These are phyloP conservation scores for Allobates femoralis DNA, from an alignment of 2,797 vertebrate genomes.

Conservation along the genomic window DNA sequence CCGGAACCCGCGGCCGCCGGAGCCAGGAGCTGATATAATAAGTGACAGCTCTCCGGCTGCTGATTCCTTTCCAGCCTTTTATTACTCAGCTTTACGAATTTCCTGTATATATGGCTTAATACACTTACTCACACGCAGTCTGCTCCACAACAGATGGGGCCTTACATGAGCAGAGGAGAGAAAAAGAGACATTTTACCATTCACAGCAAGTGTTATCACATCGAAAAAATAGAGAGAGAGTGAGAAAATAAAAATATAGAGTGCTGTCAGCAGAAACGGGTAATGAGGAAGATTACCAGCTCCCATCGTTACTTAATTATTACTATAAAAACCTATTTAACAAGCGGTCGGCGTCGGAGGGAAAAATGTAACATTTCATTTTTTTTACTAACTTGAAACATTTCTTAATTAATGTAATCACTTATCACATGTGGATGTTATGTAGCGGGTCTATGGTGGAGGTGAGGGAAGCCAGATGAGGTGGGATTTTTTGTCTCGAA, in stretches of 20 bases:
- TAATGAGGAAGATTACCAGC: neutral
- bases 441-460: neutral
- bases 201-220: conserved; percentile 1
- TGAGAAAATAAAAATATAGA: neutral
- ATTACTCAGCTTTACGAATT: neutral
- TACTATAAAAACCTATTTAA: neutral
- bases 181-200: neutral
- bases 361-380: neutral
- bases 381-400: neutral
- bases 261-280: neutral
- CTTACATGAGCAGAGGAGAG: conserved; percentile 16
- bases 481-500: no score
- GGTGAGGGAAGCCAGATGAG: neutral
- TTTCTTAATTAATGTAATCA: neutral
- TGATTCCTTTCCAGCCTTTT: neutral
- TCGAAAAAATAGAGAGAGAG: neutral
- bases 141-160: conserved; percentile 38
- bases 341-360: neutral
- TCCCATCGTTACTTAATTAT: neutral
- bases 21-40: neutral
- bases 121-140: conserved; percentile 30
- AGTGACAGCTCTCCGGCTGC: conserved; percentile 13
- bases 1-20: neutral
- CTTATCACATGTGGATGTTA: neutral
- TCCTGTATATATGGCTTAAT: conserved; percentile 14